Evolutionary conservation across 2,888 invertebrate genomes (phyloP).

Genomic region (Lepidochrysops patricia): DNA sequence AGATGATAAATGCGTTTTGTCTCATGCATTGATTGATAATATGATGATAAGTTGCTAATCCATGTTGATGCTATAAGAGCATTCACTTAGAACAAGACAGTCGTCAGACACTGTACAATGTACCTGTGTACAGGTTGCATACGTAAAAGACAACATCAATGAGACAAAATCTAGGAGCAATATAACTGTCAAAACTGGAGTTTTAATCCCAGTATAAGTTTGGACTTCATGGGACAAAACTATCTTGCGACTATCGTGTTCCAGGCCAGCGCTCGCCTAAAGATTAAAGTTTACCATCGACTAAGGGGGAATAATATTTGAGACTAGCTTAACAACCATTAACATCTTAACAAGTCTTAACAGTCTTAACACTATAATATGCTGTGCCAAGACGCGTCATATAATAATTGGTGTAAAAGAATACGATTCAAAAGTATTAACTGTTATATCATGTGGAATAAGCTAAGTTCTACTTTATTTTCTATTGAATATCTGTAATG

Average conservation of each 20-base stretch:
- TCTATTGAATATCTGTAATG: not conserved
- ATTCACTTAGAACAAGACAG: no score
- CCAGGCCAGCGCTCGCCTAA: no score
- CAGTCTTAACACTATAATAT: conserved; percentile 24
- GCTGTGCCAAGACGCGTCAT: not conserved
- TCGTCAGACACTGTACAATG: no score
- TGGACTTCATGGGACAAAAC: no score
- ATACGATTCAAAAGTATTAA: not conserved
- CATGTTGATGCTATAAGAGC: conserved; percentile 6
- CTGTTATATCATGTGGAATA: not conserved
- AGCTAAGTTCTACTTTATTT: not conserved
- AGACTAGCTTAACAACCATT: conserved; percentile 43
- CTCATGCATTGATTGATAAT: not conserved
- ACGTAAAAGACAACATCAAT: no score
- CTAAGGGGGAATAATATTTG: conserved; percentile 42
- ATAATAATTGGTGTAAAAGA: not conserved
- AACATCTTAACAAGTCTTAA: conserved; percentile 42
- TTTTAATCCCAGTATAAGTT: no score
- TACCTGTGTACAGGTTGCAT: no score
- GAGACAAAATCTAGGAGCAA: no score
- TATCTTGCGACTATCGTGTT: no score
- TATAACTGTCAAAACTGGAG: no score
- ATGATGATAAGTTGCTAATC: not conserved
- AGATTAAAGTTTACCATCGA: conserved; percentile 48
- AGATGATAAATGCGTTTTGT: not conserved